phyloP scores from a whole-genome alignment of 2,113 vertebrate species.

The Brachyhypopomus occidentalis region DNA sequence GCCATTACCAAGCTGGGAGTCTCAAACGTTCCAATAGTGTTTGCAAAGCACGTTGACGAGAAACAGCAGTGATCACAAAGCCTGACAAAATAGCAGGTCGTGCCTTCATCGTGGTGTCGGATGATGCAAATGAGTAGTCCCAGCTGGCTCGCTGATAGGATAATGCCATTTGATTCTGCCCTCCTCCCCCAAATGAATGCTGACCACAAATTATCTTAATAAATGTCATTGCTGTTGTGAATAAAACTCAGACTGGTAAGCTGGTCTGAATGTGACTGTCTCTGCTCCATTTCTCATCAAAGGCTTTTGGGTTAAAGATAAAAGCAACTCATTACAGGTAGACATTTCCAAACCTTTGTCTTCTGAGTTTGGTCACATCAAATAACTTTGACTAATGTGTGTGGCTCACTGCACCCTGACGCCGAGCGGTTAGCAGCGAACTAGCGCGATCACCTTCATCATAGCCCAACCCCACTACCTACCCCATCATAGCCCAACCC shows the following conservation, averaged over 20 bases:
- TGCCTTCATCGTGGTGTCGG: conserved; percentile 21
- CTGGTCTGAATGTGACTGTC: conserved; percentile 1
- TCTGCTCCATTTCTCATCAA: not conserved
- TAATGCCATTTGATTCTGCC: conserved; percentile 1
- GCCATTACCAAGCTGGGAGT: conserved; percentile 23
- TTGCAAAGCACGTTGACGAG: conserved; percentile 21
- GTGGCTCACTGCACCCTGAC: not conserved
- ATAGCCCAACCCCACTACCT: not conserved
- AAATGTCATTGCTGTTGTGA: not conserved
- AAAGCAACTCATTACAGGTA: not conserved
- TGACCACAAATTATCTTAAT: conserved; percentile 13
- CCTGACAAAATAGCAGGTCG: conserved; percentile 28
- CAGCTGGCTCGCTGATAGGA: conserved; percentile 21
- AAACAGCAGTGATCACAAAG: not conserved
- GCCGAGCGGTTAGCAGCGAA: not conserved
- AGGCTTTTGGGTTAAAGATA: not conserved
- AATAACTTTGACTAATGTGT: not conserved
- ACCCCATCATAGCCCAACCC: too few relatives aligned
- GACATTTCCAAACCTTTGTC: not conserved
- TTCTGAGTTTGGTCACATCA: conserved; percentile 2
- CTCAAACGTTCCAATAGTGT: conserved; percentile 18
- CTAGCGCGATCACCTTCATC: not conserved
- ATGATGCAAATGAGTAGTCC: not conserved
- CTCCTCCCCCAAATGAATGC: too few relatives aligned
- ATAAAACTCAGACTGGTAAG: not conserved